Conservation (phyloP, 1,140 invertebrate species). For the Hycleus cichorii region DNA sequence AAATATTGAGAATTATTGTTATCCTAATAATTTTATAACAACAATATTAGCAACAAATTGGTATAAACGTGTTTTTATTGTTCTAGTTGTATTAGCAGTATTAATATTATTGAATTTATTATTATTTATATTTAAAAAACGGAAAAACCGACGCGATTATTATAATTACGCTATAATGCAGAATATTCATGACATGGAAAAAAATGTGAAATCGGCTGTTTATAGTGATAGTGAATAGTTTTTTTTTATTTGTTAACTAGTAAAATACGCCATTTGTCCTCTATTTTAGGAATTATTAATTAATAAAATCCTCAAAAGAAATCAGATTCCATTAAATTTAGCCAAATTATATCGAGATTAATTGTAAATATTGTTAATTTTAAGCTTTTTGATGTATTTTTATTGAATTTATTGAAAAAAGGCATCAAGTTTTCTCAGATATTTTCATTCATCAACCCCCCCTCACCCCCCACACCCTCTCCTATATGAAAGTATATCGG, state of each 20-base stretch:
- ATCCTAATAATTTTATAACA: slow-evolving; percentile 33
- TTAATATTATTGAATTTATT: slow-evolving; percentile 17
- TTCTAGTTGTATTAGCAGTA: slow-evolving; percentile 25
- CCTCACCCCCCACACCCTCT: no score
- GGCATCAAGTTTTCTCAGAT: no score
- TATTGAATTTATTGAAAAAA: no score
- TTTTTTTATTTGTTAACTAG: not conserved
- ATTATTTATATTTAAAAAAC: slow-evolving; percentile 9
- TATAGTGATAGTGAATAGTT: slow-evolving; percentile 14
- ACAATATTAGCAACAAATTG: slow-evolving; percentile 35
- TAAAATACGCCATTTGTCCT: no score
- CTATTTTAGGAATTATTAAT: no score
- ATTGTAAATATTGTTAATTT: no score
- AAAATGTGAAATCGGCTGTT: slow-evolving; percentile 11
- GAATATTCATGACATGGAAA: slow-evolving; percentile 3
- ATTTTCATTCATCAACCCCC: no score
- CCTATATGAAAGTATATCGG: no score
- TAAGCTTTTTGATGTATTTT: no score
- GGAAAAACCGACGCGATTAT: not conserved
- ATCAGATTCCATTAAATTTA: no score
- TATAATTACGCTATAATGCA: not conserved
- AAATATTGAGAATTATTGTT: slow-evolving; percentile 38
- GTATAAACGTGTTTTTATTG: slow-evolving; percentile 32
- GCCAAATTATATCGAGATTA: no score
- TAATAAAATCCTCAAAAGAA: no score